Conservation (phyloP, 2,797 vertebrate species). For the Scyliorhinus canicula region DNA sequence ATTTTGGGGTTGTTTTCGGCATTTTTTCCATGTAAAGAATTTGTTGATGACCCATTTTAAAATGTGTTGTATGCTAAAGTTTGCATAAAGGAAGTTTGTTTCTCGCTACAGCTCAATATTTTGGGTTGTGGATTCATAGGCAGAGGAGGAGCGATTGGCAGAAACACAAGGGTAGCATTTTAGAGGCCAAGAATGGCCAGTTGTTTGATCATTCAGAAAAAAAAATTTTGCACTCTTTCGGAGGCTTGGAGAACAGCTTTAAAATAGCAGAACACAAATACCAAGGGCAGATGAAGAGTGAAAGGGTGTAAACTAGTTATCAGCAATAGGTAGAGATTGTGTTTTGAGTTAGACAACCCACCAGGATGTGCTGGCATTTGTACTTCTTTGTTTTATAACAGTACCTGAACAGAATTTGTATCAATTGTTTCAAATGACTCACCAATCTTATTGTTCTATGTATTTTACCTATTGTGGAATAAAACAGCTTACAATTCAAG, state of each 20-base stretch:
- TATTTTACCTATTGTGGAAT: not conserved
- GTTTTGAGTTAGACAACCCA: not conserved
- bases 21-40: not conserved
- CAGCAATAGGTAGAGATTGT: not conserved
- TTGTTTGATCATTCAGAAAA: not conserved
- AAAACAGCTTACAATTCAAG: not conserved
- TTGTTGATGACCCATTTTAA: not conserved
- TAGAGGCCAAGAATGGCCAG: not conserved
- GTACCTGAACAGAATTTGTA: not conserved
- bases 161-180: not conserved
- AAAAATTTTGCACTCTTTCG: not conserved
- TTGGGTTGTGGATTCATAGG: not conserved
- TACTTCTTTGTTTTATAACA: not conserved
- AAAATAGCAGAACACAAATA: not conserved
- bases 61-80: not conserved
- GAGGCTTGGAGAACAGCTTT: not conserved
- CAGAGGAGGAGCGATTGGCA: not conserved
- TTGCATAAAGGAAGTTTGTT: not conserved
- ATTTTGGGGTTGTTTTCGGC: not conserved
- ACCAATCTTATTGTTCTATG: not conserved
- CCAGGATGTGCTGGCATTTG: not conserved
- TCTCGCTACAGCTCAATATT: not conserved
- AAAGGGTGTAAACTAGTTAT: not conserved
- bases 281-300: not conserved
- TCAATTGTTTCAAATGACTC: not conserved